Evolutionary conservation across 2,797 vertebrate species (phyloP), one percentile per base, ranked within the genome.

Genomic region (Helicolenus hilgendorfi): DNA sequence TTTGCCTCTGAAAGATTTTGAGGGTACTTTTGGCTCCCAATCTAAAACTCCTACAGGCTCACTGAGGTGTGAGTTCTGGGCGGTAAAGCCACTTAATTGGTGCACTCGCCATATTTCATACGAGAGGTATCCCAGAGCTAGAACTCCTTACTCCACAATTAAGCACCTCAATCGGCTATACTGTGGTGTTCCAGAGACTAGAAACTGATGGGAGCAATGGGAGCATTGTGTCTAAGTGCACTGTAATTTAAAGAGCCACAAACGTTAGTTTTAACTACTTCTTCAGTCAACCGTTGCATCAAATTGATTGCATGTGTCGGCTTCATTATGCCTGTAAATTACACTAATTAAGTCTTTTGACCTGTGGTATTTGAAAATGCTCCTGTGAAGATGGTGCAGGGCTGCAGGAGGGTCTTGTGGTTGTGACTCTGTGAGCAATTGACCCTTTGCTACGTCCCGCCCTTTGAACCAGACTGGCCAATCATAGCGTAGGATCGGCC

Each of bases 1-100:
- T 94, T 86, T 84, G 82, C 82, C 87, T 92, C 67, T 81, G 75
- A 92, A 94, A 93, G 78, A 93, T 89, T 83, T 90, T 89, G 89
- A 94, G 85, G 84, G 82, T 89, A 38, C 91, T 94, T 96, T 86
- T 85, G 81, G 79, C 72, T 88, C 79, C 78, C 29, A 81, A 80
- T 85, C 71, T 79, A 24, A 87, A 94, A 89, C 85, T 89, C 88
- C 58, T 86, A 83, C 68, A 64, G 85, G 88, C 86, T 80, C 79
- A 84, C 70, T 41, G 77, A 84, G 85, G 91, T 91, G 77, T 89
- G 71, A 79, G 72, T 85, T 89, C 65, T 74, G 72, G 79, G 71
- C 56, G 49, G 72, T 71, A 75, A 88, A 88, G 84, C 79, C 84
- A 81, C 81, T 87, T 91, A 93, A 94, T 93, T 91, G 88, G 84